Evolutionary conservation across 2,888 invertebrate species (phyloP).

Genomic region (Ceramica pisi): DNA sequence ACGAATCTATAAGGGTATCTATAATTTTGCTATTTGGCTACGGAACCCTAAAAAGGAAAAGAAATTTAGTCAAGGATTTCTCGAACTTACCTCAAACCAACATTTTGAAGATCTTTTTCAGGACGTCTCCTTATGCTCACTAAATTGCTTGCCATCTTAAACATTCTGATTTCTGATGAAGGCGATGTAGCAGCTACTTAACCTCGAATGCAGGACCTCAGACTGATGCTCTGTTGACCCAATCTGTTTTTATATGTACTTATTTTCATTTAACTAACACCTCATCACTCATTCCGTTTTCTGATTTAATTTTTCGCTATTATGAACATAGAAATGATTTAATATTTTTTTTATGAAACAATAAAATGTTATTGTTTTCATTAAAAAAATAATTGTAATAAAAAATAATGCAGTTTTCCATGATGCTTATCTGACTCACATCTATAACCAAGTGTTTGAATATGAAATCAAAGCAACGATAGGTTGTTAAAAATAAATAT

Average conservation of each 20-base stretch:
- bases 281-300: neutral
- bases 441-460: neutral
- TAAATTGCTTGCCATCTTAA: conserved; percentile 39
- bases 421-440: neutral
- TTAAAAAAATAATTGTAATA: neutral
- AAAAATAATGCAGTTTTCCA: neutral
- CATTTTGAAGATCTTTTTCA: conserved; percentile 24
- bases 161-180: conserved; percentile 29
- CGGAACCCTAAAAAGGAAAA: too few species aligned
- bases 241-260: conserved; percentile 3
- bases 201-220: conserved; percentile 10
- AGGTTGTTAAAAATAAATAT: neutral
- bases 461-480: neutral
- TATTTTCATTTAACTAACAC: neutral
- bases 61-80: neutral
- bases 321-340: neutral
- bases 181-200: neutral
- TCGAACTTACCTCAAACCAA: conserved; percentile 27
- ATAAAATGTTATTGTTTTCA: conserved; percentile 9
- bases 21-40: too few species aligned
- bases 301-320: conserved; percentile 14
- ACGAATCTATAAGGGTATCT: too few species aligned
- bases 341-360: too few species aligned
- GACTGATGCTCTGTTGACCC: conserved; percentile 6
- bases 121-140: conserved; percentile 37